Evolutionary conservation across 2,888 invertebrate genomes (phyloP).

Genomic region (Folsomia manolachei): DNA sequence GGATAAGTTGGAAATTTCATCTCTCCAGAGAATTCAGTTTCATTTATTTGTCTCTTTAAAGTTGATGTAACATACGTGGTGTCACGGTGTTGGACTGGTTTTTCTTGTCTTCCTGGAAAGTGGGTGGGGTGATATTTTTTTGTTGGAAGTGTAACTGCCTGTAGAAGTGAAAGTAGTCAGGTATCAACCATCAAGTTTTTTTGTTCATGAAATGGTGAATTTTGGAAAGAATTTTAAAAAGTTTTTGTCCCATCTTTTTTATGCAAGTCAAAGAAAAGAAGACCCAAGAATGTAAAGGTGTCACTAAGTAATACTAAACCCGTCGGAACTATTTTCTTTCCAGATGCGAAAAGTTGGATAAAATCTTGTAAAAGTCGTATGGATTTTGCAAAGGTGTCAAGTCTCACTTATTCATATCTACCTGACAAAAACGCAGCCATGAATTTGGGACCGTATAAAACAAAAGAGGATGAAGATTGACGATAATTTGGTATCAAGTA

Average conservation of each 20-base stretch:
- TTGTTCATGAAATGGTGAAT: neutral
- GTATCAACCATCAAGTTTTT: neutral
- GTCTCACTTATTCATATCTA: too few species aligned
- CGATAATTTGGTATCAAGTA: neutral
- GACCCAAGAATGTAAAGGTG: neutral
- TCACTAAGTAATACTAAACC: neutral
- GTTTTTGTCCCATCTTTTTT: too few species aligned
- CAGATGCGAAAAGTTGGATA: neutral
- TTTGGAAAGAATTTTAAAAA: too few species aligned
- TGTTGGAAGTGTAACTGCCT: neutral
- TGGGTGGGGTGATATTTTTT: neutral
- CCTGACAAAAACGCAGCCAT: neutral
- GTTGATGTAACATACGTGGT: neutral
- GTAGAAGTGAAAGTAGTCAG: neutral
- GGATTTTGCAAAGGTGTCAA: neutral
- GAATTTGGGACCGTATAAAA: neutral
- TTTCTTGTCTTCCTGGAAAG: neutral
- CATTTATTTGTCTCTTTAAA: conserved; percentile 8
- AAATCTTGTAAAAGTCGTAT: neutral
- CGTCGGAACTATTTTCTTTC: too few species aligned
- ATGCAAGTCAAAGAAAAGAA: neutral
- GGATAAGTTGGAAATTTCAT: neutral
- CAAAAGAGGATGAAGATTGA: neutral
- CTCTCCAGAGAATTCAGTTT: conserved; percentile 4
- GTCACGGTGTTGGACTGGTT: neutral